Percentiles rank a stretch among this genome's conserved stretches.
Conservation (phyloP, 2,888 invertebrate species). For the Caenorhabditis panamensis region DNA sequence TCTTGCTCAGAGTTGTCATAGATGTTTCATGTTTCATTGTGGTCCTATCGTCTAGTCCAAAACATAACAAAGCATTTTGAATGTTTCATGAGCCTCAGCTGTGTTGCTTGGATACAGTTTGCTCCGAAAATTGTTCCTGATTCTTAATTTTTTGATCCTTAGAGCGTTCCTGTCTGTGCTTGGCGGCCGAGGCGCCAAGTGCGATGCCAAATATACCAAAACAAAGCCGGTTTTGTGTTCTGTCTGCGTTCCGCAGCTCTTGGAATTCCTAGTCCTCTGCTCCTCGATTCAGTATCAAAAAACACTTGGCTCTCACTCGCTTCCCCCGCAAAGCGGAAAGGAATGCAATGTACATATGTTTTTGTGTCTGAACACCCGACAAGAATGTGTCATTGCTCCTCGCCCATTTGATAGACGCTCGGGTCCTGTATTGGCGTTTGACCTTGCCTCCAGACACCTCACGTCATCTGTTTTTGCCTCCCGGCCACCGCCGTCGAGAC, state of each 20-base stretch:
- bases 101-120: too few species aligned
- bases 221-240: conserved; percentile 9
- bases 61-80: too few species aligned
- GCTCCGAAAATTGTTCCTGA: neutral
- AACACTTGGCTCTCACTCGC: neutral
- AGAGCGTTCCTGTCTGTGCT: neutral
- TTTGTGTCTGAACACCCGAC: neutral
- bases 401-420: neutral
- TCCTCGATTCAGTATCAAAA: conserved; percentile 7
- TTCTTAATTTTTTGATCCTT: neutral
- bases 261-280: neutral
- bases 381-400: neutral
- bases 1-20: neutral
- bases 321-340: neutral
- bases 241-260: conserved; percentile 1
- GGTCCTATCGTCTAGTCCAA: too few species aligned
- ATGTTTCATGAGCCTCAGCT: too few species aligned
- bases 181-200: neutral
- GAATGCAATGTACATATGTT: neutral
- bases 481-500: neutral
- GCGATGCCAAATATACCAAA: conserved; percentile 6
- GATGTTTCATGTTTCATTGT: too few species aligned
- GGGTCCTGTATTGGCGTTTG: conserved; percentile 15
- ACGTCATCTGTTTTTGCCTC: conserved; percentile 41
- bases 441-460: conserved; percentile 33